Conservation (phyloP, 2,113 vertebrate genomes). For the Rhabdomys dilectus region DNA sequence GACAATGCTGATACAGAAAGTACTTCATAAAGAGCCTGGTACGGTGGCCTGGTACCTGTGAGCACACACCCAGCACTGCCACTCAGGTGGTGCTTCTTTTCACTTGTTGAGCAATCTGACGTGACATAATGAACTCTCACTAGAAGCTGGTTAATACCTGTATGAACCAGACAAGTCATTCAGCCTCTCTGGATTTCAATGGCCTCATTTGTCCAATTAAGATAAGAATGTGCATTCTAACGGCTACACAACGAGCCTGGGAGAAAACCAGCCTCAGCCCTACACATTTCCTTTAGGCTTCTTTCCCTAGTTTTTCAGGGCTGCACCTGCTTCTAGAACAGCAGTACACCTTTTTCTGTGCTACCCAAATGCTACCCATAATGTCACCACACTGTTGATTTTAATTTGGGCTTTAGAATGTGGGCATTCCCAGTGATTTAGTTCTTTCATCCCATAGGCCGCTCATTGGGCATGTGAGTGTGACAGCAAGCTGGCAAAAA, state of each 20-base stretch:
- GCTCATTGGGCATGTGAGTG: slow-evolving; percentile 50
- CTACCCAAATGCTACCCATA: background rate
- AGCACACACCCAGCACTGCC: background rate
- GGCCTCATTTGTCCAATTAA: slow-evolving; percentile 49
- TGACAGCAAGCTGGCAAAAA: slow-evolving; percentile 54
- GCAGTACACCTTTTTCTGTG: slow-evolving; percentile 11
- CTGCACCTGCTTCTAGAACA: slow-evolving; percentile 41
- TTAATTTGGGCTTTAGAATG: slow-evolving; percentile 58
- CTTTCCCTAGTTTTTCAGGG: background rate
- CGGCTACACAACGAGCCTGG: background rate
- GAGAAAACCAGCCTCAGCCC: slow-evolving; percentile 10
- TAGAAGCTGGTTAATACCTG: slow-evolving; percentile 42
- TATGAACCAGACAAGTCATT: slow-evolving; percentile 9
- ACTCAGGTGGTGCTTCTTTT: background rate
- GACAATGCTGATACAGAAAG: slow-evolving; percentile 2
- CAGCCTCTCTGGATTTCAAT: slow-evolving; percentile 34
- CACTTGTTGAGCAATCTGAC: slow-evolving; percentile 1
- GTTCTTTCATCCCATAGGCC: slow-evolving; percentile 51
- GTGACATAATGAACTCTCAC: background rate
- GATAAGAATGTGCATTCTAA: slow-evolving; percentile 26
- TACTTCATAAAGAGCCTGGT: background rate
- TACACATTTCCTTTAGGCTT: background rate
- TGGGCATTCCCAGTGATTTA: slow-evolving; percentile 47
- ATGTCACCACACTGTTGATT: slow-evolving; percentile 59
- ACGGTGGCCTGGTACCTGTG: background rate